Conservation (phyloP, 2,113 vertebrate species). For the pig (Sus scrofa) region T2T-Sscrofa CM000816.6:16899001-16899500, state of each 20-base stretch:
- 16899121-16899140: constrained; percentile 47
- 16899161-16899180: neutral
- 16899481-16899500: constrained; percentile 13
- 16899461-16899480: neutral
- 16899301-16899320: neutral
- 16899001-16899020: constrained; percentile 86
- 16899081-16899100: constrained; percentile 84
- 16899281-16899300: constrained; percentile 18
- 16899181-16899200: constrained; percentile 73
- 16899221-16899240: constrained; percentile 58
- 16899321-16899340: neutral
- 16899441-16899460: neutral
- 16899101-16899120: constrained; percentile 79
- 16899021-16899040: constrained; percentile 88
- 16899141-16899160: constrained; percentile 19
- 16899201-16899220: constrained; percentile 46
- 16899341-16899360: constrained; percentile 36
- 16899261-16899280: constrained; percentile 5
- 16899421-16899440: constrained; percentile 39
- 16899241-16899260: constrained; percentile 63
- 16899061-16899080: constrained; percentile 68
- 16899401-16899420: constrained; percentile 26
- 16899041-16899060: constrained; percentile 88
- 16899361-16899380: neutral
- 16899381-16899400: neutral